Base-by-base conservation (phyloP, 37 sponge, comb jelly and placozoan genomes). In the Amphimedon queenslandica region DNA sequence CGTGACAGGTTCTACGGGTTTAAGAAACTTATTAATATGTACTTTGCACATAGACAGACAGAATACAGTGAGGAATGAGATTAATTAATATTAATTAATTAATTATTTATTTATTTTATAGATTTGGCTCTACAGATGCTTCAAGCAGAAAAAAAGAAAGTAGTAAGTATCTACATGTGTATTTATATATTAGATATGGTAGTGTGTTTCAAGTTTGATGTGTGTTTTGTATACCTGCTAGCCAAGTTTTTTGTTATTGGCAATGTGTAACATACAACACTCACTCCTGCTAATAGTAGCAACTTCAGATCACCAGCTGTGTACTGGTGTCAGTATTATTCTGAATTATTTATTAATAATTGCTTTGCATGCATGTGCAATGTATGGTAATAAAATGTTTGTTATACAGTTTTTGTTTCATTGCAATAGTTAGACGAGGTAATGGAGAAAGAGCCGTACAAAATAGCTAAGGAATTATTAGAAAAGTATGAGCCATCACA, bases 361-460 rank as follows among this genome's bases (percentile, higher is more conserved):
- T n/a, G n/a, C n/a, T n/a, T n/a, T n/a, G n/a, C n/a, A n/a, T n/a
- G n/a, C n/a, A n/a, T n/a, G n/a, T n/a, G n/a, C n/a, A n/a, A n/a
- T n/a, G n/a, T n/a, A n/a, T n/a, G n/a, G n/a, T n/a, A n/a, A n/a
- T n/a, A n/a, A n/a, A n/a, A n/a, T n/a, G n/a, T n/a, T n/a, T n/a
- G n/a, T n/a, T 39, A 25, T 61, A 32, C 28, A 33, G 16, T 29
- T 34, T 4, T 25, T 20, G n/a, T n/a, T n/a, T n/a, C n/a, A 16
- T 28, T 4, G 23, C 4, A 40, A 6, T 43, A 81, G 82, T 58
- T 87, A 27, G 80, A 81, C 43, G 77, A 81, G 53, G 77, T 87
- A 58, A 87, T 80, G 82, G 82, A 87, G 47, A 87, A 71, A 25
- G 87, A 87, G 58, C 63, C 77, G 0, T 87, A 77, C 67, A 75